Evolutionary conservation across 2,113 vertebrate genomes (phyloP), one percentile per base, ranked within the genome.

Genomic region (Vidua macroura): DNA sequence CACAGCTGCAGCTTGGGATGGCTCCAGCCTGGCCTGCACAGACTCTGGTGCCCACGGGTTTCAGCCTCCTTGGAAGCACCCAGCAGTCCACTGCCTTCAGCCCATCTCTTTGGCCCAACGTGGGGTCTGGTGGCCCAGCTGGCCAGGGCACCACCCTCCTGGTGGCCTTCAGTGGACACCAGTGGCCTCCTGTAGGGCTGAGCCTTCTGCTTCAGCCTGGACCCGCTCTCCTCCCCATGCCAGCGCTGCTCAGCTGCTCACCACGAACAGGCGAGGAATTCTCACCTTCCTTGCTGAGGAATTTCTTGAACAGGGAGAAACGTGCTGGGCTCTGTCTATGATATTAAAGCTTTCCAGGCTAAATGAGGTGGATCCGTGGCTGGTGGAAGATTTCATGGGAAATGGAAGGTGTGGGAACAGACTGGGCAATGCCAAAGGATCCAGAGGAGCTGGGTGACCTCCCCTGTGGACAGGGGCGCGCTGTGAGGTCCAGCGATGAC

Each of bases 31-130:
- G 6, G 35, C 82, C 33, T 1, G 1, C 1, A 11, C 20, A 8
- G 67, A 16, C 12, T 81, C 66, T 4, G 3, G 4, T 49, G 58
- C 53, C 78, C 1, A 0, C 0, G 0, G 19, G 2, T 75, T 18
- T 44, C 46, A 51, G 41, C 3, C 1, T 24, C 10, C n/a, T 3
- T 7, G 14, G 52, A 55, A 49, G 23, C 58, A 51, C 7, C 37
- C 17, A 9, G 43, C 44, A 52, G 52, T 8, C 16, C 4, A 1
- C 35, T n/a, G 55, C 15, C 31, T 53, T 72, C 58, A 72, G 18
- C 44, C 22, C 27, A 6, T 33, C 14, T 33, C 84, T 58, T 39
- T 25, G 2, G n/a, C 39, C 37, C 1, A 13, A 2, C 0, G 2
- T 31, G 20, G 33, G n/a, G 10, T 31, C 46, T 0, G 3, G 53